These are phyloP conservation scores for Chrysemys picta DNA, from an alignment of 2,113 vertebrate species.

Conservation along the genomic window DNA sequence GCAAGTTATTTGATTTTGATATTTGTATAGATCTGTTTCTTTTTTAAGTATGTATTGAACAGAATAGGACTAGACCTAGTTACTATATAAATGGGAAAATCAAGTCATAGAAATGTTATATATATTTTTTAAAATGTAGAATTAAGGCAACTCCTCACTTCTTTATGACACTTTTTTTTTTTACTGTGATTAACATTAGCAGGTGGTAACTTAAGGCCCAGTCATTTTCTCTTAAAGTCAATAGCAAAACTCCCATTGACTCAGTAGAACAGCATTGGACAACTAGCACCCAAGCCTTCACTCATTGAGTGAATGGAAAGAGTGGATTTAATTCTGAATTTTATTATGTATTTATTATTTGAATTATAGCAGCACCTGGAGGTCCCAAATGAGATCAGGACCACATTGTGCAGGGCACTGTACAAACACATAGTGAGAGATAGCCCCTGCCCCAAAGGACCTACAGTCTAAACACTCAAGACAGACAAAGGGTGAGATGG, in stretches of 20 bases:
- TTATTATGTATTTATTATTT: rapidly evolving
- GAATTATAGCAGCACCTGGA: neutral
- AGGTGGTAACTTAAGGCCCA: neutral
- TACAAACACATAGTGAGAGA: neutral
- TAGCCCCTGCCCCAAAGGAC: neutral
- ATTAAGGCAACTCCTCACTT: neutral
- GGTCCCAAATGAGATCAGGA: rapidly evolving
- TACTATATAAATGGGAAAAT: neutral
- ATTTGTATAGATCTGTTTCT: neutral
- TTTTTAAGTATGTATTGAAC: neutral
- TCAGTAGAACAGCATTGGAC: neutral
- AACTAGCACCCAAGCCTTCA: neutral
- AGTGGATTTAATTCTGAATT: neutral
- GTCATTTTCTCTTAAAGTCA: neutral
- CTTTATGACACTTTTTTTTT: neutral
- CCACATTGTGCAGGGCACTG: neutral
- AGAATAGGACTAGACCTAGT: neutral
- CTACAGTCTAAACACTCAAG: neutral
- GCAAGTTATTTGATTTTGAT: neutral
- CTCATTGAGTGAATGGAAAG: neutral
- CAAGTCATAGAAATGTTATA: neutral
- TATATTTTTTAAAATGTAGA: neutral
- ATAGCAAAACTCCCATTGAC: neutral
- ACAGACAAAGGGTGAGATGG: neutral
- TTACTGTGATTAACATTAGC: neutral